A percentile compares a stretch with the other conserved stretches of the same genome.
Conservation (phyloP, 2,888 invertebrate genomes). For the Pammene aurita region DNA sequence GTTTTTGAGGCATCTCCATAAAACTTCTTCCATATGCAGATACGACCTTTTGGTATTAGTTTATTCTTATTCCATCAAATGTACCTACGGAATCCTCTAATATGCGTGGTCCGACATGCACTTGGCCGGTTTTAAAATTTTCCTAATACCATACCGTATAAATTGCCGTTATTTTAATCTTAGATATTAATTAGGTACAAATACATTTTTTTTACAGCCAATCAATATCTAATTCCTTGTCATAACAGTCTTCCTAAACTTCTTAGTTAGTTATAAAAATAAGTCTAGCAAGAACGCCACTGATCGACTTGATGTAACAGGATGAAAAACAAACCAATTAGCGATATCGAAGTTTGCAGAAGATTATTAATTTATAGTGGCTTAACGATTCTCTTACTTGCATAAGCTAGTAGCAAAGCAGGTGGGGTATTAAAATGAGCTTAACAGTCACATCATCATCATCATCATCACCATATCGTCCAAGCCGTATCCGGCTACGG, state of each 20-base stretch:
- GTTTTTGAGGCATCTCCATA: too few species aligned
- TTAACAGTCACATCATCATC: too few species aligned
- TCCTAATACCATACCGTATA: too few species aligned
- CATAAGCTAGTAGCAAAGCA: not conserved
- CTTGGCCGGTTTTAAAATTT: too few species aligned
- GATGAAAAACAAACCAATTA: constrained; percentile 12
- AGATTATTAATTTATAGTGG: not conserved
- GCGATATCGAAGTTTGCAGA: not conserved
- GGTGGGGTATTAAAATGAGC: too few species aligned
- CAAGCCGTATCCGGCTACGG: too few species aligned
- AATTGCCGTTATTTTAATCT: not conserved
- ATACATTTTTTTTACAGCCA: not conserved
- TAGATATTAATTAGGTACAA: not conserved
- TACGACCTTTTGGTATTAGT: too few species aligned
- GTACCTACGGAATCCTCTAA: too few species aligned
- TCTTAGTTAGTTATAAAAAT: not conserved
- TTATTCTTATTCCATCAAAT: too few species aligned
- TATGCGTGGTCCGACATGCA: too few species aligned
- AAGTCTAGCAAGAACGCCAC: not conserved
- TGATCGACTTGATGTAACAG: not conserved
- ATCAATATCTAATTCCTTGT: not conserved
- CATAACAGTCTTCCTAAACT: not conserved
- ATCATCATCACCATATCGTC: too few species aligned
- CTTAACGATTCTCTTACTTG: not conserved
- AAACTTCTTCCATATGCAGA: too few species aligned